A percentile compares a stretch with the other conserved stretches of the same genome.
These are phyloP conservation scores for Momotus momota DNA, from an alignment of 2,797 vertebrate species.

Conservation along the genomic window DNA sequence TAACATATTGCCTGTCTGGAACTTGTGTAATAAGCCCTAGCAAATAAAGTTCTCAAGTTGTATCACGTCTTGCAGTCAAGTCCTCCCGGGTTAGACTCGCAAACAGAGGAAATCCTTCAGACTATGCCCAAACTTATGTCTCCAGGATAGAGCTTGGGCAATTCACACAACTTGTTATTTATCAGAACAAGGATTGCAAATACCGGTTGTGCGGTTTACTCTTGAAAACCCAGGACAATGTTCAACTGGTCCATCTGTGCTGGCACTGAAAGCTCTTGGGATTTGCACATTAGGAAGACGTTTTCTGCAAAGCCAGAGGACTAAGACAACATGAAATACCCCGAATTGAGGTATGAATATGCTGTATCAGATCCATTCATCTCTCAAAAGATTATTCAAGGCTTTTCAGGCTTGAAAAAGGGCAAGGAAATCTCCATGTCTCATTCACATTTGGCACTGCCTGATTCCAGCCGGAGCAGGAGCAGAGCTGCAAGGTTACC, in stretches of 20 bases:
- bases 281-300: not conserved
- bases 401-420: not conserved
- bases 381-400: not conserved
- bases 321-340: not conserved
- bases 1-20: constrained; percentile 18
- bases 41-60: not conserved
- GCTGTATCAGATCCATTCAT: not conserved
- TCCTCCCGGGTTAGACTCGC: not conserved
- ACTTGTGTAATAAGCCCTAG: not conserved
- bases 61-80: not conserved
- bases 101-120: constrained; percentile 47
- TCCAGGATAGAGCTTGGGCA: not conserved
- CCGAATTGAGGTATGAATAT: not conserved
- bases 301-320: not conserved
- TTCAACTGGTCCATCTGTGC: not conserved
- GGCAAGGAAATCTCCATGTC: not conserved
- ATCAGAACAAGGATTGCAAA: not conserved
- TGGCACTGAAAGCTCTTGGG: not conserved
- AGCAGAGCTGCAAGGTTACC: not conserved
- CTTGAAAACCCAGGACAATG: not conserved
- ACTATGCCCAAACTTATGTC: not conserved
- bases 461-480: not conserved
- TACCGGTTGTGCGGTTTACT: not conserved
- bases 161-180: not conserved
- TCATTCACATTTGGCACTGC: not conserved